These are phyloP conservation scores for Atlantisia rogersi DNA, from an alignment of 2,113 vertebrate species.

Conservation along the genomic window DNA sequence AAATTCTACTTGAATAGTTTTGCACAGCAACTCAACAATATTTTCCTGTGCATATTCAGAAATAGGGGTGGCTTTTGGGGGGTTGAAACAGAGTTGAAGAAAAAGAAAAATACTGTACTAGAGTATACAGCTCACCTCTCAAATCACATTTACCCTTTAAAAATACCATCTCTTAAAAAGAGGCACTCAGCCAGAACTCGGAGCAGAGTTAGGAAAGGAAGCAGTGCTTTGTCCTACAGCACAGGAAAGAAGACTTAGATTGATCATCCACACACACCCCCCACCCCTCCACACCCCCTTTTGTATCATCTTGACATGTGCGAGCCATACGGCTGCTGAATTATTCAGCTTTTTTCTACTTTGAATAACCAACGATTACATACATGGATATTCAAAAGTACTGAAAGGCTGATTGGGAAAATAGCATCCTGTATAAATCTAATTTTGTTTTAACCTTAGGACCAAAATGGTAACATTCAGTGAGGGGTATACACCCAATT, in stretches of 20 bases:
- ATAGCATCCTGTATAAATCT: background rate
- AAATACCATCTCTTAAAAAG: background rate
- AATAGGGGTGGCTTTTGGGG: background rate
- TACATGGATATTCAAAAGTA: background rate
- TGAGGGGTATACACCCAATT: background rate
- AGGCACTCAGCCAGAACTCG: background rate
- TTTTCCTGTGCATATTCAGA: background rate
- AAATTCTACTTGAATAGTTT: background rate
- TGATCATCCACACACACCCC: background rate
- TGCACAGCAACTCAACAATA: background rate
- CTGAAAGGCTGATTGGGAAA: background rate
- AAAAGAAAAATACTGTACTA: background rate
- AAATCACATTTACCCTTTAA: background rate
- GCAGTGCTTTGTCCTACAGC: background rate
- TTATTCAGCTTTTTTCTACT: slow-evolving; percentile 36
- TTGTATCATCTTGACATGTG: slow-evolving; percentile 25
- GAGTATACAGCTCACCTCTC: background rate
- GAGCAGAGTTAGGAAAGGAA: background rate
- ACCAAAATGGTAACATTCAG: background rate
- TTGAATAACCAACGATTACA: background rate
- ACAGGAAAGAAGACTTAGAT: background rate
- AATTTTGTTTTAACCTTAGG: background rate
- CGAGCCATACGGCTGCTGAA: background rate
- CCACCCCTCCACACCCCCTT: background rate
- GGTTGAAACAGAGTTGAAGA: background rate